Conservation (phyloP, 2,797 vertebrate species). For the Chiloscyllium punctatum region DNA sequence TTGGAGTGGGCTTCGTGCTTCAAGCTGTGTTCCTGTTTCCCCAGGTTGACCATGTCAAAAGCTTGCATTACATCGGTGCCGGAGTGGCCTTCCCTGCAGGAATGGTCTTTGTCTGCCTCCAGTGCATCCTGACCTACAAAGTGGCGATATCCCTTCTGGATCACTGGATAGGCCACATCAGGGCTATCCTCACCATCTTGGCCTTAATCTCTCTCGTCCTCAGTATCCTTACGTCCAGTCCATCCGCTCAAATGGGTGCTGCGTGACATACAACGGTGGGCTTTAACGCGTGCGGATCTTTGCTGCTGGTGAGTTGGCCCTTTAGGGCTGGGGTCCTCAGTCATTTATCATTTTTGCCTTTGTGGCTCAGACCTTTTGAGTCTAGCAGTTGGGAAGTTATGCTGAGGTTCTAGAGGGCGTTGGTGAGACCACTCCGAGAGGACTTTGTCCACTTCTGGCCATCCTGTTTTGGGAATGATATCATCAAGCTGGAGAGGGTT, state of each 20-base stretch:
- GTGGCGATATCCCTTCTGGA: constrained; percentile 71
- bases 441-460: no score
- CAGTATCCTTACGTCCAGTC: constrained; percentile 73
- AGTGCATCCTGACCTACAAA: constrained; percentile 81
- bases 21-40: not conserved
- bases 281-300: not conserved
- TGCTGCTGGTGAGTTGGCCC: not conserved
- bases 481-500: no score
- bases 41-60: constrained; percentile 84
- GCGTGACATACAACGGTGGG: not conserved
- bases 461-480: no score
- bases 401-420: no score
- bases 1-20: not conserved
- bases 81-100: constrained; percentile 80
- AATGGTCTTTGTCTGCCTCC: constrained; percentile 82
- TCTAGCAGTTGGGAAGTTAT: no score
- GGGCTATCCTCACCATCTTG: constrained; percentile 69
- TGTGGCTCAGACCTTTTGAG: no score
- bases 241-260: not conserved
- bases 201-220: constrained; percentile 78
- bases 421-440: no score
- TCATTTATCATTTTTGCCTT: no score
- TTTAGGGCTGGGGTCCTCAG: not conserved
- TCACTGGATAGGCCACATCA: constrained; percentile 78
- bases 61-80: constrained; percentile 81